Base-by-base conservation (phyloP, 2,113 vertebrate species). In the Smithornis capensis region DNA sequence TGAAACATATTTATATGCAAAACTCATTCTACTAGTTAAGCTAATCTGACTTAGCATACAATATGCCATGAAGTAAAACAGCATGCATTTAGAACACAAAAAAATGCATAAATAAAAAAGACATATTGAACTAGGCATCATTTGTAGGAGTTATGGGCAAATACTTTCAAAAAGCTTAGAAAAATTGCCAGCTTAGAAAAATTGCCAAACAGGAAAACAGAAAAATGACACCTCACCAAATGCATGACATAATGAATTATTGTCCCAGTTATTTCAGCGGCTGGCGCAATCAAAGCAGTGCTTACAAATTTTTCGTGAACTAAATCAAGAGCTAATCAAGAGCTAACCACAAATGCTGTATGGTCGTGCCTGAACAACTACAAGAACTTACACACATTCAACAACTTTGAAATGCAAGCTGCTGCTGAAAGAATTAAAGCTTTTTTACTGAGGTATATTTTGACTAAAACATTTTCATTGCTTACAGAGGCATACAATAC, bases 111-210 rank as follows among this genome's bases (percentile, higher is more conserved):
- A 90, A 38, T 64, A 75, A 83, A 7, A 87, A 92, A 95, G 60
- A 63, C 21, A 24, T 64, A 94, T 22, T 2, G 2, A 94, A 80
- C 55, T 25, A 77, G 24, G 18, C 24, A 52, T 75, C 49, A 33
- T 76, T 91, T 89, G 21, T 49, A 68, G 49, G 37, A 91, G 63
- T 78, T 91, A 92, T 3, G 15, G 42, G 28, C n/a, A 85, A 87
- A 69, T 23, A 57, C 19, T 63, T 79, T 71, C 40, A 79, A 42
- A 87, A 89, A 87, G 53, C 53, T 79, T 68, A 81, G 76, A 93
- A 94, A 95, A 94, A 90, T 59, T 57, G 29, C 33, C 75, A 73
- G 19, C 53, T 85, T 73, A 77, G 45, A 83, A 93, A 95, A 86
- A 65, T 0, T 78, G 56, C 69, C 53, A 82, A 90, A 68, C 23